Evolutionary conservation across 37 sponge, comb jelly and placozoan genomes (phyloP).

Genomic region (Spongia lamella): DNA sequence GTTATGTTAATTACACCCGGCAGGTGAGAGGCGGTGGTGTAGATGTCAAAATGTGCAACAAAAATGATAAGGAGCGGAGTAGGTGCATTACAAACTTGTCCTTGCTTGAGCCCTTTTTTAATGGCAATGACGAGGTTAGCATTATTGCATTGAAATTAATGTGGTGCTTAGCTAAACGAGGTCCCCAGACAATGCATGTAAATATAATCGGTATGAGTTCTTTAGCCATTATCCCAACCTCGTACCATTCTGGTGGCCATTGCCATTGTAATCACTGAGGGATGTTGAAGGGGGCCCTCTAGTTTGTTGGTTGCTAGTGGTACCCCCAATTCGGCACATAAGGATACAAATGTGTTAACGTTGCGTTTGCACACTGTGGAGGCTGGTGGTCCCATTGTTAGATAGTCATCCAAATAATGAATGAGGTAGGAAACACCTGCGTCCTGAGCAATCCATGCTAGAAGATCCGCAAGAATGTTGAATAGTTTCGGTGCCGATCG

Average conservation of each 20-base stretch:
- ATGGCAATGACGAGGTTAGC: background rate
- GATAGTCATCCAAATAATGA: too few relatives aligned
- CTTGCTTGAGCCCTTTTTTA: too few relatives aligned
- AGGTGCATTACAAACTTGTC: slow-evolving; percentile 7
- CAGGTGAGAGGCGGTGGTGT: background rate
- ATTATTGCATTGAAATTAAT: slow-evolving; percentile 1
- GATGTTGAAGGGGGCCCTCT: slow-evolving; percentile 19
- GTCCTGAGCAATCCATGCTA: slow-evolving; percentile 10
- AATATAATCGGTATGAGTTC: slow-evolving; percentile 20
- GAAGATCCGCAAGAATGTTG: too few relatives aligned
- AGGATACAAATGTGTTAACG: background rate
- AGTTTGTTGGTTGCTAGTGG: slow-evolving; percentile 37
- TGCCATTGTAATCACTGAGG: slow-evolving; percentile 34
- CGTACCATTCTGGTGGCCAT: background rate
- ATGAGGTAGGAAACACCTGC: slow-evolving; percentile 5
- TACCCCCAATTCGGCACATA: slow-evolving; percentile 14
- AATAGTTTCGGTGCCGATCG: too few relatives aligned
- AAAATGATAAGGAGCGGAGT: slow-evolving; percentile 7
- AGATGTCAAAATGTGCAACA: background rate
- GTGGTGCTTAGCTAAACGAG: background rate
- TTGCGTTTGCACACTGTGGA: background rate
- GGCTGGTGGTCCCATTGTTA: too few relatives aligned
- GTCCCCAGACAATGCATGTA: slow-evolving; percentile 18
- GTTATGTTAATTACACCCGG: background rate
- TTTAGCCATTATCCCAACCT: slow-evolving; percentile 1